Base-by-base conservation (phyloP, 1,140 invertebrate species). In the Drosophila ironensis region DNA sequence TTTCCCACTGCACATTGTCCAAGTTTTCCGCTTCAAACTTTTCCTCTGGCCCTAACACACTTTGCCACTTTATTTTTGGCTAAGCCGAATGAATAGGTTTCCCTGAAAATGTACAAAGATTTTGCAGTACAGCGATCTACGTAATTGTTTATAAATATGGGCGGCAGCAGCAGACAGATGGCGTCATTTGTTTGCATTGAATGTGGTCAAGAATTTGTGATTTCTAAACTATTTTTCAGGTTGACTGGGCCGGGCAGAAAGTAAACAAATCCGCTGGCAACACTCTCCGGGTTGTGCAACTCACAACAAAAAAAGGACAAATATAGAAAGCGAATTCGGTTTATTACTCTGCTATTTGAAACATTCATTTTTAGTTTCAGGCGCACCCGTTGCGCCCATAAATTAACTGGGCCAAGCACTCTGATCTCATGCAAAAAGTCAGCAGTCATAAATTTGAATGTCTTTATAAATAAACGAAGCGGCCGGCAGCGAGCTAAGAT, bases 361-460 rank as follows among this genome's bases (percentile, higher is more conserved):
- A 77, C 80, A 86, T 67, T 59, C 60, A 63, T 57, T 74, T 78
- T 40, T 3, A 19, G 41, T 35, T 61, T 45, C 24, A 57, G 44
- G 30, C 69, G 64, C 19, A 48, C 50, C 30, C 60, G 57, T 45
- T 30, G 42, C 59, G 59, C 63, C 38, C 80, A 86, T 84, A 84
- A 84, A 84, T 84, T 78, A 63, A 64, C 33, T 66, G 46, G 73
- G 67, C 67, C 68, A 61, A 46, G 59, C 57, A 63, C 57, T 63
- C 76, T 76, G 76, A 82, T 82, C 60, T 81, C 77, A 78, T 78
- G 80, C 80, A 63, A 86, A 82, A 84, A 73, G 33, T 56, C 77
- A 64, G 50, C 42, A 45, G 54, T 70, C 76, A 84, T 84, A 84
- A 84, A 84, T 84, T 74, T 77, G 61, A 86, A 84, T 78, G 74